Evolutionary conservation across 2,797 vertebrate species (phyloP).

Genomic region (Acrocephalus scirpaceus): DNA sequence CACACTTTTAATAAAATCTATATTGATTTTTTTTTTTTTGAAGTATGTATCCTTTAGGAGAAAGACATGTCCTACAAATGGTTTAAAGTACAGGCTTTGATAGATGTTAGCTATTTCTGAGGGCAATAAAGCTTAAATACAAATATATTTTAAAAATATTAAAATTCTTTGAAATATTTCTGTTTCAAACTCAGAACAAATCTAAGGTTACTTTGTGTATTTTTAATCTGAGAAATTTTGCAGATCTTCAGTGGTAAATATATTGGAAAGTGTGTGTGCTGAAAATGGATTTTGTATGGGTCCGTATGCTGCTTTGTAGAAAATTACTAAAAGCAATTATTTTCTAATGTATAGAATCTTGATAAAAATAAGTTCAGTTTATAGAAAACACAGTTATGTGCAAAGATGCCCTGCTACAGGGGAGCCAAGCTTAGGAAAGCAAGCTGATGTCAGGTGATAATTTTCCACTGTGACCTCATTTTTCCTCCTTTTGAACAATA

Average conservation of each 20-base stretch:
- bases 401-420: not conserved
- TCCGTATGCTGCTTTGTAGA: not conserved
- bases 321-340: not conserved
- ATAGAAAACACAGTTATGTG: not conserved
- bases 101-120: not conserved
- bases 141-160: not conserved
- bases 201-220: not conserved
- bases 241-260: not conserved
- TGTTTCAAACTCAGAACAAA: not conserved
- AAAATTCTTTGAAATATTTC: not conserved
- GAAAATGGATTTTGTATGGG: not conserved
- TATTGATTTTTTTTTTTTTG: not conserved
- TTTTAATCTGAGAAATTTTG: not conserved
- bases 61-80: not conserved
- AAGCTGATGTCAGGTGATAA: not conserved
- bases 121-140: not conserved
- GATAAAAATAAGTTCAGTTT: not conserved
- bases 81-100: not conserved
- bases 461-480: conserved; percentile 38
- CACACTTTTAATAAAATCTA: not conserved
- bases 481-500: conserved; percentile 35
- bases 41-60: not conserved
- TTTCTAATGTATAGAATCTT: not conserved
- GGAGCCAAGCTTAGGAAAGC: not conserved
- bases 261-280: not conserved